Percentiles rank a stretch among this genome's conserved stretches.
These are phyloP conservation scores for Leptoclinus maculatus DNA, from an alignment of 2,797 vertebrate genomes.

Conservation along the genomic window DNA sequence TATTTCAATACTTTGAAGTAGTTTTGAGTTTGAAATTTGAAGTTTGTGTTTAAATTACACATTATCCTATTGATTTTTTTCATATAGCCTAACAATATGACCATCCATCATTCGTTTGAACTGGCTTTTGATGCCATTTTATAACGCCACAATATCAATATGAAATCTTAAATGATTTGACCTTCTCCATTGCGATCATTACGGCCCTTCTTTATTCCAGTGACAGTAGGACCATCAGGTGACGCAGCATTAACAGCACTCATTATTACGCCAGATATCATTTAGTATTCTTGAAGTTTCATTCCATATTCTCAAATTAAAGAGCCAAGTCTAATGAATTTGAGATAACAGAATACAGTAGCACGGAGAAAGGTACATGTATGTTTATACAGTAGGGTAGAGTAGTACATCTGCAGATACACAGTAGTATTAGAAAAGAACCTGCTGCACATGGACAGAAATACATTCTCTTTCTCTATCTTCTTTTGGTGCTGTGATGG, in stretches of 20 bases:
- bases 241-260: too few relatives aligned
- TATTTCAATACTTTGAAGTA: neutral
- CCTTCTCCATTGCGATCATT: neutral
- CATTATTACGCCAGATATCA: neutral
- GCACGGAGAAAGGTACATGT: neutral
- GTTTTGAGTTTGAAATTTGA: neutral
- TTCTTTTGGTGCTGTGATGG: neutral
- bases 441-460: neutral
- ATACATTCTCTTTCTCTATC: neutral
- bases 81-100: neutral
- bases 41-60: neutral
- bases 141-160: neutral
- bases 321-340: neutral
- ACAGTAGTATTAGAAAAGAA: neutral
- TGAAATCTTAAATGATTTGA: too few relatives aligned
- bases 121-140: neutral
- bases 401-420: neutral
- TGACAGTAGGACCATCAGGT: too few relatives aligned
- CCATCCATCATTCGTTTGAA: neutral
- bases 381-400: neutral
- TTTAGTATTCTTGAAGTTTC: neutral
- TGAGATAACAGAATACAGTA: neutral
- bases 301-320: neutral
- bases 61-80: neutral
- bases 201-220: neutral